phyloP scores from a whole-genome alignment of 2,113 vertebrate species.

The Heteronetta atricapilla region DNA sequence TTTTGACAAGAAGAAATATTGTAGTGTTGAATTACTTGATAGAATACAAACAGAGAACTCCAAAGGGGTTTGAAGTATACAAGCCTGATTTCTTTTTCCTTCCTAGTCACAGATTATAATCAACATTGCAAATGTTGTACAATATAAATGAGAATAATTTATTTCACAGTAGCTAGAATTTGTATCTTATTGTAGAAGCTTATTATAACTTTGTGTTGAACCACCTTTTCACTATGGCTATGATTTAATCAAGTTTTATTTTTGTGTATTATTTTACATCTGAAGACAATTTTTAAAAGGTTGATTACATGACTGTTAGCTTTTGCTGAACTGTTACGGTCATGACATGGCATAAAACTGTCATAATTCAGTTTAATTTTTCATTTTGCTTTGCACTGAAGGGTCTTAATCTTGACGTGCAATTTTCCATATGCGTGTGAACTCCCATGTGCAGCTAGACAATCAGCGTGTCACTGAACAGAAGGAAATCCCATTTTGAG shows the following conservation, averaged over 20 bases:
- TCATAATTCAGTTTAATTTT: neutral
- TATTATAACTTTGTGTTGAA: neutral
- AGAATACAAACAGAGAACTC: neutral
- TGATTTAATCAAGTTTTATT: neutral
- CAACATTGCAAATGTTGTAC: neutral
- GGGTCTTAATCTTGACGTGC: neutral
- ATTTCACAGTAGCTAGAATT: neutral
- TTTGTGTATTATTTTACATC: neutral
- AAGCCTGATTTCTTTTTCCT: neutral
- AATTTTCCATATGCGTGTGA: neutral
- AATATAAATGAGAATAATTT: neutral
- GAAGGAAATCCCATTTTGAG: slow-evolving; percentile 5
- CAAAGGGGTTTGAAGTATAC: neutral
- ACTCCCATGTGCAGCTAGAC: neutral
- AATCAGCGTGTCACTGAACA: neutral
- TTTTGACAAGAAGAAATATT: neutral
- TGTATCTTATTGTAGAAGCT: neutral
- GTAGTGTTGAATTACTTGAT: neutral
- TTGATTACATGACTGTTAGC: neutral
- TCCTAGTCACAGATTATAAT: neutral
- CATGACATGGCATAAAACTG: neutral
- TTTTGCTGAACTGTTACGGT: neutral
- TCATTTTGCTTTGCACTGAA: neutral
- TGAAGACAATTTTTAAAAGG: neutral
- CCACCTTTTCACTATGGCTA: neutral